phyloP scores from a whole-genome alignment of 2,797 vertebrate species.

The Crenuchus spilurus region DNA sequence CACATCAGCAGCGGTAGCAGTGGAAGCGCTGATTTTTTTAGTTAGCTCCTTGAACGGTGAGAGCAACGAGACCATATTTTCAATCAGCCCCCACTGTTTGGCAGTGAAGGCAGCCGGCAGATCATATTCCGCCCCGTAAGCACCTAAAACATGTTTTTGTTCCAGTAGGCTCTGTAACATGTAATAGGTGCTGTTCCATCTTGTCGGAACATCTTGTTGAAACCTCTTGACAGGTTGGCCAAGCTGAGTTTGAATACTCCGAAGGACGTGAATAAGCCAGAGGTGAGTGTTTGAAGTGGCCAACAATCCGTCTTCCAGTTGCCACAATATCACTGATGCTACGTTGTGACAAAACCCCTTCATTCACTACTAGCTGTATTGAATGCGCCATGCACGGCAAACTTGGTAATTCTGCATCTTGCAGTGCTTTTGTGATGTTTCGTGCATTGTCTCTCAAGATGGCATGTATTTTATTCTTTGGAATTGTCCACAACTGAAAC shows the following conservation, averaged over 20 bases:
- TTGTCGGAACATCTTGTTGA: background rate
- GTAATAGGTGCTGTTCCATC: background rate
- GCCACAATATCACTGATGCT: background rate
- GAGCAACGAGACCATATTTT: conserved; percentile 17
- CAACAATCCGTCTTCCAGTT: background rate
- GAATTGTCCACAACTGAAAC: background rate
- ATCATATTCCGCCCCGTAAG: conserved; percentile 34
- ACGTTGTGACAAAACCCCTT: background rate
- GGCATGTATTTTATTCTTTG: background rate
- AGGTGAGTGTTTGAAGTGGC: background rate
- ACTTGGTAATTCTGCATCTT: background rate
- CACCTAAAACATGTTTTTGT: conserved; percentile 9
- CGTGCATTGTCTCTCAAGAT: background rate
- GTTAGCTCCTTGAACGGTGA: conserved; percentile 19
- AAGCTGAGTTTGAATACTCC: background rate
- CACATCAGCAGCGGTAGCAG: background rate
- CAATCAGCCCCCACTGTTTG: conserved; percentile 15
- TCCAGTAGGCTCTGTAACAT: conserved; percentile 31
- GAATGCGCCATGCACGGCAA: background rate
- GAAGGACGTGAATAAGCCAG: background rate
- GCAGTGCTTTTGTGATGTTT: background rate
- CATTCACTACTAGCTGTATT: background rate
- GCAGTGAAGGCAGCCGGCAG: conserved; percentile 18
- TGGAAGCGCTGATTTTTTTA: background rate
- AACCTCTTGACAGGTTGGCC: background rate